These are phyloP conservation scores for Eurytoma adleriae DNA, from an alignment of 2,888 invertebrate species.

Conservation along the genomic window DNA sequence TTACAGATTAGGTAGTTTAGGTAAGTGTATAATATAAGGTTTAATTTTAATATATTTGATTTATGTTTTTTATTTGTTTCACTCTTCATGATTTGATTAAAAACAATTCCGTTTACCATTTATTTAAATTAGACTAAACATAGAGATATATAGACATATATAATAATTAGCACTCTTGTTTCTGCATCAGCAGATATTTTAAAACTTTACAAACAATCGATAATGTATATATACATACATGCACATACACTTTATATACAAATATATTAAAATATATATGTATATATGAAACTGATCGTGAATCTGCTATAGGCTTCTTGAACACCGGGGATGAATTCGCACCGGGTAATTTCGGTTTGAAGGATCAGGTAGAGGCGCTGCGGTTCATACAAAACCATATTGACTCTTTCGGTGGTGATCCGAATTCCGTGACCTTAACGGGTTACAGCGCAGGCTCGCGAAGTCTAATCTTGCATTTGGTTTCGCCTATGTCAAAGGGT, in stretches of 20 bases:
- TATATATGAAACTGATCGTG: too few species aligned
- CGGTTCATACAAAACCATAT: slow-evolving; percentile 84
- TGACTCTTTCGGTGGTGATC: slow-evolving; percentile 80
- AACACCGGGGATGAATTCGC: slow-evolving; percentile 82
- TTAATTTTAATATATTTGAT: too few species aligned
- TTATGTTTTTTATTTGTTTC: too few species aligned
- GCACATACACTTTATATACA: too few species aligned
- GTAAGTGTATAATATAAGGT: too few species aligned
- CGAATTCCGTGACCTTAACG: slow-evolving; percentile 80
- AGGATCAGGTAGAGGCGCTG: slow-evolving; percentile 83
- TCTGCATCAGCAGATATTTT: too few species aligned
- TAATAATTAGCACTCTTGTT: too few species aligned
- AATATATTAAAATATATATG: too few species aligned
- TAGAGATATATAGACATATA: background rate
- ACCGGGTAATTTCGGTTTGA: slow-evolving; percentile 84
- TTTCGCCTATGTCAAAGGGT: slow-evolving; percentile 82
- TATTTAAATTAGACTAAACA: background rate
- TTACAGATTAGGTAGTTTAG: slow-evolving; percentile 69
- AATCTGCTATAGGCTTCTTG: slow-evolving; percentile 79
- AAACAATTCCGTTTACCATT: too few species aligned
- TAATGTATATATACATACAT: too few species aligned
- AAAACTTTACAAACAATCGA: too few species aligned
- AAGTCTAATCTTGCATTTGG: slow-evolving; percentile 75
- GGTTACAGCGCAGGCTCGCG: slow-evolving; percentile 79
- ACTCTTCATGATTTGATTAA: too few species aligned